Conservation (phyloP, 2,797 vertebrate species). For the Masticophis lateralis region DNA sequence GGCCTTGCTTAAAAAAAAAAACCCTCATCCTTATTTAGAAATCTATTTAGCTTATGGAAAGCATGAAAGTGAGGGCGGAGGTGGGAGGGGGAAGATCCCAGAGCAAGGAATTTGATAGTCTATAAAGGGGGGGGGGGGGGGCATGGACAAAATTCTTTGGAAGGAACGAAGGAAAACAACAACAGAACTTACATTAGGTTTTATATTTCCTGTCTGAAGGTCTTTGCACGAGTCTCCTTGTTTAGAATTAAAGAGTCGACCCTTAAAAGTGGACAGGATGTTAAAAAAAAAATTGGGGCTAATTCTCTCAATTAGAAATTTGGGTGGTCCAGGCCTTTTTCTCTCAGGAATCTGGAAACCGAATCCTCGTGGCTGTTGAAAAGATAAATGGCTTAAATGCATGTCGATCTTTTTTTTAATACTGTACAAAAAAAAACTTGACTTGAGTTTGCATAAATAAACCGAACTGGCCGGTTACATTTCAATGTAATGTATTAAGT, state of each 20-base stretch:
- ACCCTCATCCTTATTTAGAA: slow-evolving; percentile 70
- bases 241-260: slow-evolving; percentile 15
- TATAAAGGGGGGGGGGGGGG: slow-evolving; percentile 28
- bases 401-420: not conserved
- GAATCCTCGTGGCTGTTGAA: not conserved
- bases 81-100: slow-evolving; percentile 41
- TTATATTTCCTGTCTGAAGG: slow-evolving; percentile 54
- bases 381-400: not conserved
- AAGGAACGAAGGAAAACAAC: slow-evolving; percentile 47
- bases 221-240: slow-evolving; percentile 16
- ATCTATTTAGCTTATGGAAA: slow-evolving; percentile 67
- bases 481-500: not conserved
- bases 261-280: not conserved
- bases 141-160: slow-evolving; percentile 34
- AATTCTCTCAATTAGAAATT: not conserved
- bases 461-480: not conserved
- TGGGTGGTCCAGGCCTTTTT: not conserved
- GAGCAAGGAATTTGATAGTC: slow-evolving; percentile 54
- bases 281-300: not conserved
- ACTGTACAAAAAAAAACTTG: not conserved
- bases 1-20: slow-evolving; percentile 62
- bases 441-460: not conserved
- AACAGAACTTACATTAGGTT: slow-evolving; percentile 48
- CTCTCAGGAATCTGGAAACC: not conserved
- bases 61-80: slow-evolving; percentile 57